Conservation (phyloP, 1,140 invertebrate species). For the Nasonia vitripennis region DNA sequence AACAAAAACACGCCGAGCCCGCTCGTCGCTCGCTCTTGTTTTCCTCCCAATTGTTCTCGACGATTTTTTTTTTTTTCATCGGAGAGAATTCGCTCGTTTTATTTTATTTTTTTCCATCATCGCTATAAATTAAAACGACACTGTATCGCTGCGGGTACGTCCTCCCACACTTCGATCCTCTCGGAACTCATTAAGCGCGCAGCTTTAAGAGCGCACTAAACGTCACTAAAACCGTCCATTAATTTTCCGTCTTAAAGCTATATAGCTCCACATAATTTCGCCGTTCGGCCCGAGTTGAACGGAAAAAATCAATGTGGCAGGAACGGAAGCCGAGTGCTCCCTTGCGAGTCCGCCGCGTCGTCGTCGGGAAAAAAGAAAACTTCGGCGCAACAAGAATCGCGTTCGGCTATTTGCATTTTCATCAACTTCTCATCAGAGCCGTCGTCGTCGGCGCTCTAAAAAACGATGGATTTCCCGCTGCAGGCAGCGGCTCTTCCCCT, state of each 20-base stretch:
- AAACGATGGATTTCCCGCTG: slow-evolving; percentile 5
- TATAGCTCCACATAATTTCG: neutral
- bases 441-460: neutral
- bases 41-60: neutral
- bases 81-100: neutral
- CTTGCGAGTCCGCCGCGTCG: neutral
- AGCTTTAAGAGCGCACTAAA: too few species aligned
- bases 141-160: too few species aligned
- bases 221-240: too few species aligned
- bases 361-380: neutral
- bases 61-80: neutral
- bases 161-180: too few species aligned
- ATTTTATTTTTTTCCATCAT: neutral
- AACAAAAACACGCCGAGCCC: neutral
- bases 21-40: neutral
- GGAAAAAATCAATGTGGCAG: slow-evolving; percentile 3
- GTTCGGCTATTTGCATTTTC: slow-evolving; percentile 38
- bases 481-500: neutral
- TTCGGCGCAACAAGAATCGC: neutral
- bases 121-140: too few species aligned
- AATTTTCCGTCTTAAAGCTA: too few species aligned
- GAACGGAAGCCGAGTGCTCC: neutral
- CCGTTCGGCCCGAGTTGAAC: neutral
- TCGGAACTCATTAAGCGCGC: too few species aligned
- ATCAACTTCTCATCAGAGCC: slow-evolving; percentile 11